Conservation (phyloP, 2,888 invertebrate genomes). For the Drosophila rubida region DNA sequence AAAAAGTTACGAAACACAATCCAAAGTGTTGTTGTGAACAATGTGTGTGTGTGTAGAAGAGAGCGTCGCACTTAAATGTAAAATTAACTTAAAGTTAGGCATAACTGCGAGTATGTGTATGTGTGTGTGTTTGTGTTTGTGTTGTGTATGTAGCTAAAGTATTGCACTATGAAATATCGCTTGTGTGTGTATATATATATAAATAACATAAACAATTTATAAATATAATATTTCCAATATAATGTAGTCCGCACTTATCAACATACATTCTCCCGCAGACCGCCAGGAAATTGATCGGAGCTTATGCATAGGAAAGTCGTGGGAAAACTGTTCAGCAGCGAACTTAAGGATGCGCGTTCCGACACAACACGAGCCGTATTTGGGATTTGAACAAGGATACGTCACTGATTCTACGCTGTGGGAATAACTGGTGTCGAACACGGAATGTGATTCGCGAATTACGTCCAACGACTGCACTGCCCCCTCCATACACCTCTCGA, state of each 20-base stretch:
- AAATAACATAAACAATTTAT: conserved; percentile 72
- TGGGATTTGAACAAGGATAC: background rate
- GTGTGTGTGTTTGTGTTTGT: conserved; percentile 13
- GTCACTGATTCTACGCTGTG: background rate
- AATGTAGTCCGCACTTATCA: conserved; percentile 13
- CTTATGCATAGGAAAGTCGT: conserved; percentile 9
- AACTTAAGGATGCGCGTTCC: conserved; percentile 1
- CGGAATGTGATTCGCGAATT: conserved; percentile 51
- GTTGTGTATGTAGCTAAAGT: conserved; percentile 54
- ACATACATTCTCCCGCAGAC: conserved; percentile 9
- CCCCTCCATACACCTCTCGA: conserved; percentile 58
- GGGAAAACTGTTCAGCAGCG: conserved; percentile 10
- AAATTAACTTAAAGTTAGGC: conserved; percentile 70
- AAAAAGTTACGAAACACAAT: conserved; percentile 51
- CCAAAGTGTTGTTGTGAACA: conserved; percentile 37
- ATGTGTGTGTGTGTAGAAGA: conserved; percentile 14
- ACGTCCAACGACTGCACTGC: conserved; percentile 46
- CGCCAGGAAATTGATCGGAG: conserved; percentile 15
- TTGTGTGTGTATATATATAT: conserved; percentile 31
- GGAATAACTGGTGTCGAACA: background rate
- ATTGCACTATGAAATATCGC: conserved; percentile 69
- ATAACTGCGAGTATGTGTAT: conserved; percentile 38
- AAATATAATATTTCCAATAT: conserved; percentile 41
- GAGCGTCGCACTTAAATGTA: conserved; percentile 46
- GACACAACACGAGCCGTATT: background rate